Percentiles rank a stretch among this genome's conserved stretches.
Conservation (phyloP, 1,140 invertebrate genomes). For the Pissodes strobi region DNA sequence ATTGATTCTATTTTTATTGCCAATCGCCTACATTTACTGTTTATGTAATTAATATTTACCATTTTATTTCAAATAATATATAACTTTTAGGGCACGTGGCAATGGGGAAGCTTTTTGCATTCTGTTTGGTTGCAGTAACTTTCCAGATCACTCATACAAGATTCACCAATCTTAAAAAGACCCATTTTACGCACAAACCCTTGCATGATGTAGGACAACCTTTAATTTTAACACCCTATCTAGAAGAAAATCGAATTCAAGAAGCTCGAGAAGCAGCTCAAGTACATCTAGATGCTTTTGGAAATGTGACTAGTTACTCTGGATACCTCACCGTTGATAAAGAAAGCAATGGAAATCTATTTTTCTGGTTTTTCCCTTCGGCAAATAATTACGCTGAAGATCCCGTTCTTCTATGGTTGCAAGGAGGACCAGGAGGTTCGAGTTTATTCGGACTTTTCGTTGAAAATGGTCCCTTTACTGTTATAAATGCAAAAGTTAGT, state of each 20-base stretch:
- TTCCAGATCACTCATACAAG: no score
- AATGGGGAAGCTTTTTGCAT: no score
- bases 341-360: slow-evolving; percentile 67
- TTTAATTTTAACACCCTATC: slow-evolving; percentile 59
- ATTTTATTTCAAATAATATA: no score
- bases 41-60: no score
- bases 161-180: no score
- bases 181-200: no score
- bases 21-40: no score
- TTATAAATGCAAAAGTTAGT: slow-evolving; percentile 55
- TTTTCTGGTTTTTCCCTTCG: slow-evolving; percentile 80
- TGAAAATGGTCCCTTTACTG: slow-evolving; percentile 67
- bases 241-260: slow-evolving; percentile 56
- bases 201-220: slow-evolving; percentile 39
- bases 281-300: slow-evolving; percentile 28
- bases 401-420: slow-evolving; percentile 74
- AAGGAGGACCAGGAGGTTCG: slow-evolving; percentile 73
- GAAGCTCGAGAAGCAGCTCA: slow-evolving; percentile 42
- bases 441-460: slow-evolving; percentile 73
- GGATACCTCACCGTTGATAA: slow-evolving; percentile 75
- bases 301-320: slow-evolving; percentile 56
- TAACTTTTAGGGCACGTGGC: no score
- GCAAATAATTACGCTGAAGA: slow-evolving; percentile 56
- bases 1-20: no score
- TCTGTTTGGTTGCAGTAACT: no score